phyloP scores from a whole-genome alignment of 2,888 invertebrate genomes.

The Yponomeuta sedellus region DNA sequence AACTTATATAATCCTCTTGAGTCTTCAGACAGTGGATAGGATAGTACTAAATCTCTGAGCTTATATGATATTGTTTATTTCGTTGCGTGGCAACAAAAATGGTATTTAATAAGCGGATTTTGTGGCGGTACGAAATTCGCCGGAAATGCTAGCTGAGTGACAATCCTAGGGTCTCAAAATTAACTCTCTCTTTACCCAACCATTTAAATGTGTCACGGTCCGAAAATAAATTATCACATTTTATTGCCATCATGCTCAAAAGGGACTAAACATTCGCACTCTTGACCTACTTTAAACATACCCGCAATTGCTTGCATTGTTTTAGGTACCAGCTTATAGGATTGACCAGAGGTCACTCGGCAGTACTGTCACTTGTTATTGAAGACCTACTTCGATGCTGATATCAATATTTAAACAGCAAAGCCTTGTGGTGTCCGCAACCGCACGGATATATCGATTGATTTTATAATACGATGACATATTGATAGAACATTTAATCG shows the following conservation, averaged over 20 bases:
- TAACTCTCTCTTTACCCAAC: background rate
- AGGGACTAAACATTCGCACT: background rate
- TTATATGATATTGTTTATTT: too few species aligned
- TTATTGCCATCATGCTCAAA: too few species aligned
- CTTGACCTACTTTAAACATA: background rate
- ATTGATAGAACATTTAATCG: background rate
- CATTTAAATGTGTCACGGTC: background rate
- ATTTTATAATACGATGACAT: background rate
- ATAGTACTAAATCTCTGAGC: too few species aligned
- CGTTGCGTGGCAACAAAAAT: too few species aligned
- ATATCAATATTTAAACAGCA: background rate
- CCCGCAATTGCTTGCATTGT: background rate
- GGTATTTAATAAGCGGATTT: too few species aligned
- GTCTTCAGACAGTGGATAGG: too few species aligned
- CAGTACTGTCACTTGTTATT: background rate
- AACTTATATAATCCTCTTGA: too few species aligned
- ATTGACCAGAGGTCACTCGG: background rate
- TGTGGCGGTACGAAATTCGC: too few species aligned
- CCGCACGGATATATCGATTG: background rate
- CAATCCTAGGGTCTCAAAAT: too few species aligned
- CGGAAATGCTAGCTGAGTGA: too few species aligned
- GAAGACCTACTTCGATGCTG: background rate
- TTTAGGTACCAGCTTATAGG: background rate
- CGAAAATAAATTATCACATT: background rate
- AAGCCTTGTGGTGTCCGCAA: background rate